Evolutionary conservation across 2,888 invertebrate species (phyloP), one percentile per base, ranked within the genome.

Genomic region (Megastigmus dorsalis): DNA sequence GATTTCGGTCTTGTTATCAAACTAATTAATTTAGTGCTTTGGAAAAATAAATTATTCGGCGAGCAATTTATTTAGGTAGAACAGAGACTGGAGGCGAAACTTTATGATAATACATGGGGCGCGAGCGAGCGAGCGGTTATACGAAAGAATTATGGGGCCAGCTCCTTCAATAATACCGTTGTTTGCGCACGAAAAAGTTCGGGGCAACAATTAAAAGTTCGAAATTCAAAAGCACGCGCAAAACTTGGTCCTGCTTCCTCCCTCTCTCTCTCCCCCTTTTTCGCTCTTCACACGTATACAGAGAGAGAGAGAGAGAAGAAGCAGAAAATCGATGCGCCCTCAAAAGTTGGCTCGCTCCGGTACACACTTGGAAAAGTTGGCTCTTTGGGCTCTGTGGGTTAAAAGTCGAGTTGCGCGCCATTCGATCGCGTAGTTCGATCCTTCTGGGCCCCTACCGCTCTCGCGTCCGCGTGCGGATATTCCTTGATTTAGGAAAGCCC

Each of bases 401-500:
- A 28, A 60, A 30, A 41, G 33, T 18, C 33, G 33, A 15, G n/a
- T 15, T 6, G 7, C 15, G 36, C 55, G 55, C 10, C 4, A 1
- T 30, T 9, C 1, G 30, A 7, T 18, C 3, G 48, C 18, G 10
- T 7, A 30, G 54, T 4, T 10, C 23, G 20, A 13, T 7, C n/a
- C 30, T 5, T 13, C 26, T 20, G n/a, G 23, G 18, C 30, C 26
- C 10, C 43, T 26, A 23, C 33, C 5, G 36, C 30, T 6, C 41
- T 30, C 54, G 7, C 48, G 38, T 15, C 30, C 23, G n/a, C 15
- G 9, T 5, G 10, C 20, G 52, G 38, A 38, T 62, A 62, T 43
- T 62, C n/a, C 45, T 18, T 62, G 62, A 62, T 65, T 52, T 65
- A 65, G 26, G 50, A 65, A 52, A 65, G 63, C 62, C 30, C n/a